A percentile compares a stretch with the other conserved stretches of the same genome.
Conservation (phyloP, 2,797 vertebrate species). For the Hydrocynus forskahlii region DNA sequence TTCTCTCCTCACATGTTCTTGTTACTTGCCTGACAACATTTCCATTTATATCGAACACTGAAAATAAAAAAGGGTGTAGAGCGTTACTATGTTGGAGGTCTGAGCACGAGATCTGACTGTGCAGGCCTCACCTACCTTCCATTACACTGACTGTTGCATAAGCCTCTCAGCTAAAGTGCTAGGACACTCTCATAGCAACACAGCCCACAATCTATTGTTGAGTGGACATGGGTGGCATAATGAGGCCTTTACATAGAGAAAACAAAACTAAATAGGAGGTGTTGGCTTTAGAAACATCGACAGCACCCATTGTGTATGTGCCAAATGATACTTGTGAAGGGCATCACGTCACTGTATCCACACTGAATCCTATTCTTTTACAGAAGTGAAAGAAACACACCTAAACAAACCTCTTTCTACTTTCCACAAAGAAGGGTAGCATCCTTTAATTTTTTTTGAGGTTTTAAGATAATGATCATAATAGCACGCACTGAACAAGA, state of each 20-base stretch:
- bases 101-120: slow-evolving; percentile 19
- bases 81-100: not conserved
- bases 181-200: slow-evolving; percentile 69
- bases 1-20: not conserved
- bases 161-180: slow-evolving; percentile 70
- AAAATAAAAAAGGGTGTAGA: slow-evolving; percentile 20
- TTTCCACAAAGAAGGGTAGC: not conserved
- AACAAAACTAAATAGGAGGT: slow-evolving; percentile 34
- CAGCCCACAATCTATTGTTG: slow-evolving; percentile 72
- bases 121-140: slow-evolving; percentile 41
- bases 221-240: slow-evolving; percentile 58
- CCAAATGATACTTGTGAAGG: not conserved
- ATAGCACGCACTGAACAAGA: not conserved
- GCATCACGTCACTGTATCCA: not conserved
- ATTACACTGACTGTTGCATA: slow-evolving; percentile 75
- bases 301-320: not conserved
- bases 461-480: not conserved
- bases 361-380: not conserved
- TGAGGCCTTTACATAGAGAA: slow-evolving; percentile 58
- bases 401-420: not conserved
- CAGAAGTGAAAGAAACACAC: not conserved
- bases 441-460: not conserved
- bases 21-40: not conserved
- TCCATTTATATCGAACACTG: not conserved
- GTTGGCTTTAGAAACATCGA: slow-evolving; percentile 14